Evolutionary conservation across 2,888 invertebrate genomes (phyloP), one percentile per base, ranked within the genome.

Genomic region (Microchrysa polita): DNA sequence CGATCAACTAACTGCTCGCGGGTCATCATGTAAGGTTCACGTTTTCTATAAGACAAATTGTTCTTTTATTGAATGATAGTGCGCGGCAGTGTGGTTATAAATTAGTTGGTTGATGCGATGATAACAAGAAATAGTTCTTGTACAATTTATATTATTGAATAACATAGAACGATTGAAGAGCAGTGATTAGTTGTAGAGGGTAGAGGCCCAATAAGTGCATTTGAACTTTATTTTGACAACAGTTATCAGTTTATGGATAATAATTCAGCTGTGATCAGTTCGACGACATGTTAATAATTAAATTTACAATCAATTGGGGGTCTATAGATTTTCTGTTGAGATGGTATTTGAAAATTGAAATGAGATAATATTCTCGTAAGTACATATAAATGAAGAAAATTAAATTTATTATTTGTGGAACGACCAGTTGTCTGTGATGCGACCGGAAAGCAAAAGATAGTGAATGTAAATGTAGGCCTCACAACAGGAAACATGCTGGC

Each of bases 71-170:
- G 55, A 10, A 55, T 10, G 18, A 55, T 55, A 20, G 20, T n/a
- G 18, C 4, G 55, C 5, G 55, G 18, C 5, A 34, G 22, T 2
- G 20, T n/a, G n/a, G n/a, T 16, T 16, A 55, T 10, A 20, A 20
- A 55, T 16, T 18, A 20, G 20, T 10, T 20, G 4, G 16, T 16
- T 55, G 20, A n/a, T n/a, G n/a, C n/a, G n/a, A n/a, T n/a, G n/a
- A 55, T 20, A 55, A 20, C 20, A 55, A 16, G 12, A 52, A 20
- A 16, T 55, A 20, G 18, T 20, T 20, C 18, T 1, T 55, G 5
- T 20, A 5, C 14, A n/a, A n/a, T n/a, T n/a, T n/a, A n/a, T n/a
- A 16, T 55, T 55, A 55, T 55, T 55, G 55, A 55, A 55, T 55
- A 55, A 55, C 18, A 16, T 55, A 16, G 14, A 18, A 55, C 20